phyloP scores from a whole-genome alignment of 2,888 invertebrate species.

The Nemotelus nigrinus region DNA sequence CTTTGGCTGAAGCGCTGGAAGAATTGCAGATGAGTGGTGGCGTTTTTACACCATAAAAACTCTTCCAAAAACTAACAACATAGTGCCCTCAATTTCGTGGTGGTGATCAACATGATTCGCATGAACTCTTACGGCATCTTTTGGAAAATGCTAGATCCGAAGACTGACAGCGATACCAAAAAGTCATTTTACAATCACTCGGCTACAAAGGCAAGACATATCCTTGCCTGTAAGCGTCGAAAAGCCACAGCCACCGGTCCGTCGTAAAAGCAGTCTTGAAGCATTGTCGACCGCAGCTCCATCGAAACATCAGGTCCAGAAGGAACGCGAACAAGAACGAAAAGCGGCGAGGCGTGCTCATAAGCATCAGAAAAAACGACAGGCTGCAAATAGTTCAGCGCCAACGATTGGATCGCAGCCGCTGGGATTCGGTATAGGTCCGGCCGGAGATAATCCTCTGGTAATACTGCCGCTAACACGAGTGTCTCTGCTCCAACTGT shows the following conservation, averaged over 20 bases:
- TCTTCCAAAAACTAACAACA: slow-evolving; percentile 72
- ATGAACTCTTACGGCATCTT: slow-evolving; percentile 90
- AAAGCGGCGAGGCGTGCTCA: slow-evolving; percentile 63
- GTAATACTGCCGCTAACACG: too few relatives aligned
- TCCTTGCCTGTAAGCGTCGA: slow-evolving; percentile 87
- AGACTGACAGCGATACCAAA: slow-evolving; percentile 82
- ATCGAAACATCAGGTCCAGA: slow-evolving; percentile 70
- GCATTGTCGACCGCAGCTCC: slow-evolving; percentile 55
- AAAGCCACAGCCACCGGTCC: slow-evolving; percentile 76
- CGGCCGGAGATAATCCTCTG: slow-evolving; percentile 46
- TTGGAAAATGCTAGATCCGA: slow-evolving; percentile 86
- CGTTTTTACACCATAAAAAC: slow-evolving; percentile 72
- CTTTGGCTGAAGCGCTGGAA: slow-evolving; percentile 75
- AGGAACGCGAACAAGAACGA: slow-evolving; percentile 68
- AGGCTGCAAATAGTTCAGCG: neutral
- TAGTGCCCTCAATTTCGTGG: slow-evolving; percentile 88
- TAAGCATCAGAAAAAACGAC: slow-evolving; percentile 58
- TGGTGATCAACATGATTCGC: slow-evolving; percentile 96
- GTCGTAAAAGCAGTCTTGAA: slow-evolving; percentile 66
- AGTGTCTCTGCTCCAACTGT: too few relatives aligned
- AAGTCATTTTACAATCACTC: slow-evolving; percentile 80
- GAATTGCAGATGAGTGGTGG: slow-evolving; percentile 73
- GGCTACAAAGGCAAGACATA: slow-evolving; percentile 86
- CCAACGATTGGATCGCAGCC: neutral
- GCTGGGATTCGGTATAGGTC: slow-evolving; percentile 50